Conservation (phyloP, 2,797 vertebrate species). For the Platyrinchus mystaceus region DNA sequence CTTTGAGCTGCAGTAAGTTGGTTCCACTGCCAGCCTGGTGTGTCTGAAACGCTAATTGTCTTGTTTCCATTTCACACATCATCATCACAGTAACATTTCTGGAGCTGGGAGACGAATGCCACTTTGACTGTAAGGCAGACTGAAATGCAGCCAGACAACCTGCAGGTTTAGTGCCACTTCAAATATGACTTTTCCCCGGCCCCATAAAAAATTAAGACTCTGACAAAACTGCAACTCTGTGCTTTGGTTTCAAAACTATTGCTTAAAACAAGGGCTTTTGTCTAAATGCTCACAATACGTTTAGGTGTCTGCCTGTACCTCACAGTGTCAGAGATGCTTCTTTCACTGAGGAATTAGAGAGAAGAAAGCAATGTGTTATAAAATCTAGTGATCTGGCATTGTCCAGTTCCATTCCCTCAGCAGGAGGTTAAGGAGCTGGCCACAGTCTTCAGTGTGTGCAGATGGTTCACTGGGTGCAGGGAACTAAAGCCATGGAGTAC, state of each 20-base stretch:
- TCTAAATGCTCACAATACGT: background rate
- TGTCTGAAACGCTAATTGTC: background rate
- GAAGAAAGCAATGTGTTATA: background rate
- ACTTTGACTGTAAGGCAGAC: background rate
- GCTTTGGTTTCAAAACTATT: background rate
- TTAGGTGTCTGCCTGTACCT: background rate
- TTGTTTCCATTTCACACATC: slow-evolving; percentile 26
- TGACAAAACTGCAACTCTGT: background rate
- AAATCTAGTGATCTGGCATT: background rate
- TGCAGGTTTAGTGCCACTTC: background rate
- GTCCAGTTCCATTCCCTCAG: background rate
- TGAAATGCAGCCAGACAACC: background rate
- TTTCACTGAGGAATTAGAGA: background rate
- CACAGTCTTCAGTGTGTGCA: background rate
- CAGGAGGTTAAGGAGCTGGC: background rate
- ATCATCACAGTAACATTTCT: slow-evolving; percentile 7
- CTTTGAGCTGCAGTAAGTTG: background rate
- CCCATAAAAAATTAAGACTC: background rate
- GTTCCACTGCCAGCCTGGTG: background rate
- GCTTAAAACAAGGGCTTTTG: background rate
- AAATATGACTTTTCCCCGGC: background rate
- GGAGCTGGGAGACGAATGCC: background rate
- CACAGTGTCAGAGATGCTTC: background rate
- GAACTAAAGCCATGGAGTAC: background rate
- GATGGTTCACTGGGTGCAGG: background rate